Percentiles rank a stretch among this genome's conserved stretches.
phyloP scores from a whole-genome alignment of 2,888 invertebrate genomes.

The Drosophila merina region DNA sequence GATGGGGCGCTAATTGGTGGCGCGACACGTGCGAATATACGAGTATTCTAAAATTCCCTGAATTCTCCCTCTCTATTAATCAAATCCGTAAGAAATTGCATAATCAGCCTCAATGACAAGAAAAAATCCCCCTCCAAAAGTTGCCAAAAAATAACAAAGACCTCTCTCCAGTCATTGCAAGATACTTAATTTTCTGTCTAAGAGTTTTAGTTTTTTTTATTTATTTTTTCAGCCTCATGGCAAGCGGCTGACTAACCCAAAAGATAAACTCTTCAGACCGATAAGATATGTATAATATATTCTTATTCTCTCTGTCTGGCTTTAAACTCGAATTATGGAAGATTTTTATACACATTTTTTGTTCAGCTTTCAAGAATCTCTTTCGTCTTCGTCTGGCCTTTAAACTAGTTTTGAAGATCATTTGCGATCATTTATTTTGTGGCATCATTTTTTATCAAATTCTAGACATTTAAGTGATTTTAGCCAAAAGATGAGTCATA shows the following conservation, averaged over 20 bases:
- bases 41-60: neutral
- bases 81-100: slow-evolving; percentile 25
- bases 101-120: slow-evolving; percentile 24
- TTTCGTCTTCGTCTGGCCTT: slow-evolving; percentile 4
- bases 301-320: neutral
- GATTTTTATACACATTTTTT: slow-evolving; percentile 20
- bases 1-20: slow-evolving; percentile 35
- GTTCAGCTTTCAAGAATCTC: neutral
- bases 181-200: slow-evolving; percentile 12
- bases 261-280: slow-evolving; percentile 20
- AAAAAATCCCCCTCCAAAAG: slow-evolving; percentile 13
- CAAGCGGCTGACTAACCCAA: slow-evolving; percentile 31
- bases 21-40: slow-evolving; percentile 27
- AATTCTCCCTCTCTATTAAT: slow-evolving; percentile 20
- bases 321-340: slow-evolving; percentile 12
- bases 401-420: slow-evolving; percentile 18
- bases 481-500: too few relatives aligned
- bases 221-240: slow-evolving; percentile 2
- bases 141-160: slow-evolving; percentile 20
- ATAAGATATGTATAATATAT: slow-evolving; percentile 22
- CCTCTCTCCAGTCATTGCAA: slow-evolving; percentile 23
- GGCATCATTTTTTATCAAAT: neutral
- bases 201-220: neutral
- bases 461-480: neutral
- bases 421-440: neutral